Evolutionary conservation across 2,113 vertebrate genomes (phyloP), one percentile per base, ranked within the genome.

Genomic region (Meriones unguiculatus): DNA sequence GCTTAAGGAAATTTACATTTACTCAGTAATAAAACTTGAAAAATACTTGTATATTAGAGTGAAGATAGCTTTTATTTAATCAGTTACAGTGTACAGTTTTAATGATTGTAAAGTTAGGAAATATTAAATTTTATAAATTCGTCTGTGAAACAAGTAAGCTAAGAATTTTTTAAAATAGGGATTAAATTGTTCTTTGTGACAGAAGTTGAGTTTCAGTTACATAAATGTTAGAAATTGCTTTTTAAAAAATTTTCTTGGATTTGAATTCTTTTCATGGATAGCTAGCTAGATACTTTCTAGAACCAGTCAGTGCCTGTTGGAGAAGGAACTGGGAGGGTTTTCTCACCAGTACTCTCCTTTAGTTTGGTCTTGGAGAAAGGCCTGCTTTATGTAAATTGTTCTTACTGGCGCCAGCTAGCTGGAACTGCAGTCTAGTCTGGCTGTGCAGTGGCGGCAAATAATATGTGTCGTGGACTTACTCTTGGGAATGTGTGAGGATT

Each of bases 351-450:
- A 92, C 95, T 77, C 59, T 82, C 81, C 91, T 98, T 96, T 96
- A 97, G 11, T 96, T 97, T 92, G 59, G 91, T 73, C 97, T 86
- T 77, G 95, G 98, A 97, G 93, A 97, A 94, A 96, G 98, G 97
- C 90, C 90, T 97, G 98, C 93, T 98, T 97, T 98, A 98, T 98
- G 97, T 98, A 98, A 98, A 98, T 98, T 97, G 90, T 94, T 89
- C 92, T 98, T 95, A 93, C 97, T 98, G 98, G 97, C 67, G 94
- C 98, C 98, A 96, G 98, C 96, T 96, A 98, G 98, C 97, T 98
- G 97, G 97, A 97, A 98, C 97, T 98, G 98, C 97, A 98, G 97
- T 90, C 97, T 97, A 98, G 97, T 90, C 97, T 97, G 97, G 94
- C 94, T 98, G 30, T 0, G 18, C 38, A 72, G 67, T 50, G 94